phyloP scores from a whole-genome alignment of 2,888 invertebrate species.

The Hypercompe scribonia region DNA sequence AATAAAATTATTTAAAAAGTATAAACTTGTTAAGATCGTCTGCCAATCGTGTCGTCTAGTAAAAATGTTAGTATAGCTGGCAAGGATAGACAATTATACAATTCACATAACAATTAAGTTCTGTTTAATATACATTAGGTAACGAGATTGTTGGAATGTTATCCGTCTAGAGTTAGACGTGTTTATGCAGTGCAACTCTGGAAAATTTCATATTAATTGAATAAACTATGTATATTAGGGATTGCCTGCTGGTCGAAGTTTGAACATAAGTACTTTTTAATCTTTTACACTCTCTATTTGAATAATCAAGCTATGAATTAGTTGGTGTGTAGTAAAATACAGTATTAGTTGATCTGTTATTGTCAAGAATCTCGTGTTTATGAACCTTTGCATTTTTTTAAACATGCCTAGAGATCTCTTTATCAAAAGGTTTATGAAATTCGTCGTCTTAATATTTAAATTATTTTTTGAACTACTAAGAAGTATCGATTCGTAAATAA shows the following conservation, averaged over 20 bases:
- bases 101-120: constrained; percentile 41
- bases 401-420: no score
- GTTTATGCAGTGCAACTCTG: constrained; percentile 25
- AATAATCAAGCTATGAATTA: no score
- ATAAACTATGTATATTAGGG: not conserved
- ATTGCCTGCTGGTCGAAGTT: not conserved
- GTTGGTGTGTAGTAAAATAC: no score
- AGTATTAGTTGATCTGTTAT: no score
- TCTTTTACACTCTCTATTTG: no score
- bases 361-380: no score
- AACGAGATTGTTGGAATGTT: constrained; percentile 28
- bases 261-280: not conserved
- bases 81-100: constrained; percentile 35
- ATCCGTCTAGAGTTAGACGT: constrained; percentile 40
- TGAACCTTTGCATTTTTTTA: no score
- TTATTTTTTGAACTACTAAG: no score
- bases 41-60: constrained; percentile 13
- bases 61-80: constrained; percentile 14
- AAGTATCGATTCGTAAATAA: no score
- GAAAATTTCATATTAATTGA: constrained; percentile 5
- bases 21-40: not conserved
- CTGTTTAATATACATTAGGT: constrained; percentile 44
- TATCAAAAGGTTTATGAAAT: no score
- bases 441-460: no score
- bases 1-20: not conserved